A percentile compares a stretch with the other conserved stretches of the same genome.
Evolutionary conservation across 2,113 vertebrate genomes (phyloP).

Genomic region (Blennius ocellaris): DNA sequence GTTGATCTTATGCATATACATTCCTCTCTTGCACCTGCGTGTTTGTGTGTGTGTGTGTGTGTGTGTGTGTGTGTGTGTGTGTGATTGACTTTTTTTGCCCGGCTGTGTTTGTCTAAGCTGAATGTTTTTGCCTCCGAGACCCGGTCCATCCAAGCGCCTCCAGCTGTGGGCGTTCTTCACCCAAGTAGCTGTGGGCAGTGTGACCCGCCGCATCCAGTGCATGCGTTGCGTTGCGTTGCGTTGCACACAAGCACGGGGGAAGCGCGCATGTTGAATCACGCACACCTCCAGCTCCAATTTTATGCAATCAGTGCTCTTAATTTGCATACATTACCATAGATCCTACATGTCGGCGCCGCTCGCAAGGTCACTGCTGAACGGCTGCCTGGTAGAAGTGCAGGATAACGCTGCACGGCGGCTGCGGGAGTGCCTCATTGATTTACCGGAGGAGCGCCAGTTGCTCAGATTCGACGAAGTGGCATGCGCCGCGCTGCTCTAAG

Average conservation of each 20-base stretch:
- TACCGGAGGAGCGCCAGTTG: slow-evolving; percentile 4
- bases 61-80: slow-evolving; percentile 25
- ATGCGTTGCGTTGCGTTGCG: not conserved
- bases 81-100: slow-evolving; percentile 26
- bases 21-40: slow-evolving; percentile 39
- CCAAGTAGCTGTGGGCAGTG: slow-evolving; percentile 35
- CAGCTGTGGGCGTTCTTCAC: slow-evolving; percentile 60
- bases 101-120: slow-evolving; percentile 56
- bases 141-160: slow-evolving; percentile 44
- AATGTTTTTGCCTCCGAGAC: slow-evolving; percentile 57
- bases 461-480: slow-evolving; percentile 1
- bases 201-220: slow-evolving; percentile 34
- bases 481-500: slow-evolving; percentile 7
- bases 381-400: slow-evolving; percentile 6
- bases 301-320: slow-evolving; percentile 62
- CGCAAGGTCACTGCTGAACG: slow-evolving; percentile 67
- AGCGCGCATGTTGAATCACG: slow-evolving; percentile 32
- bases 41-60: slow-evolving; percentile 25
- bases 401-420: slow-evolving; percentile 25
- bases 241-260: slow-evolving; percentile 7
- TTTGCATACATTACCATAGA: slow-evolving; percentile 75
- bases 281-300: slow-evolving; percentile 61
- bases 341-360: slow-evolving; percentile 56
- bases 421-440: slow-evolving; percentile 14
- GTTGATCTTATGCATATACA: slow-evolving; percentile 14